Conservation (phyloP, 2,113 vertebrate species). For the Cyanistes caeruleus region DNA sequence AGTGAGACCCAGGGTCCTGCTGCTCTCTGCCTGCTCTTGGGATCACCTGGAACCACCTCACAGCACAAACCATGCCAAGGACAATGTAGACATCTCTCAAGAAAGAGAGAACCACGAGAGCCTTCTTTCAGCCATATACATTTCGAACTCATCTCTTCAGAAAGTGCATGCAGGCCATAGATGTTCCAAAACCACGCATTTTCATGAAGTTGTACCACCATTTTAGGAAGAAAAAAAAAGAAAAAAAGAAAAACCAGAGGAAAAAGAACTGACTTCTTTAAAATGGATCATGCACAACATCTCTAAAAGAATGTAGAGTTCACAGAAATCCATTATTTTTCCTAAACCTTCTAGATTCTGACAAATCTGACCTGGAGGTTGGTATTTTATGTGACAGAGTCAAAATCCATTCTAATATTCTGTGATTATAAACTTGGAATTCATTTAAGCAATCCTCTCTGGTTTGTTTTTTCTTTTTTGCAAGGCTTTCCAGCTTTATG, state of each 20-base stretch:
- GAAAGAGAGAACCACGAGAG: neutral
- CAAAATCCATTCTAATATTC: neutral
- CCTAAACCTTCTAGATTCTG: neutral
- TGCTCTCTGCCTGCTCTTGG: neutral
- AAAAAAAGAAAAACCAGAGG: accelerated
- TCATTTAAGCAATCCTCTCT: neutral
- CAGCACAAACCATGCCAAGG: neutral
- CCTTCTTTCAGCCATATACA: accelerated
- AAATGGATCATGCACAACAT: neutral
- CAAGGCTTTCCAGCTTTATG: neutral
- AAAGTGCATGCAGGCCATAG: neutral
- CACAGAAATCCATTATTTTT: neutral
- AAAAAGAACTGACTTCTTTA: neutral
- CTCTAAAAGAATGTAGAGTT: neutral
- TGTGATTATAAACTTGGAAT: neutral
- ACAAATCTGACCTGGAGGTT: neutral
- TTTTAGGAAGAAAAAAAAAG: neutral
- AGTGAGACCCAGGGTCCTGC: neutral
- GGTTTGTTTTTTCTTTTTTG: neutral
- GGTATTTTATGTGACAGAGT: neutral
- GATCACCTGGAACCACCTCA: neutral
- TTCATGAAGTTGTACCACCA: neutral
- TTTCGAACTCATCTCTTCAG: neutral
- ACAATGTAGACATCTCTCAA: neutral
- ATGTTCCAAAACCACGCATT: neutral